Evolutionary conservation across 2,888 invertebrate species (phyloP), one percentile per base, ranked within the genome.

Genomic region (Watsonalla cultraria): DNA sequence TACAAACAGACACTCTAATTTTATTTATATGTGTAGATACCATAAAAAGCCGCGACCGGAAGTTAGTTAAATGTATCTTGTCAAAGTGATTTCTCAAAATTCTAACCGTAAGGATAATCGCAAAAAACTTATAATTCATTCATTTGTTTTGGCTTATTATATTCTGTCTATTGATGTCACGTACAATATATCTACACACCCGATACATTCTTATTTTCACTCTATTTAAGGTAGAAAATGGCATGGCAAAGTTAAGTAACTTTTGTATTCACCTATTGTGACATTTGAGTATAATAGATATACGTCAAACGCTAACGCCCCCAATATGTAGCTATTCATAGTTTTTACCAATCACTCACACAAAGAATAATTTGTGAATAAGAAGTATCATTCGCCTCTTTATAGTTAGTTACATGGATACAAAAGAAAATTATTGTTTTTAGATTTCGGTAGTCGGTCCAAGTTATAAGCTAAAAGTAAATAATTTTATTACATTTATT

Each of bases 121-220:
- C 58, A 60, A 66, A 70, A 70, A 76, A 76, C 68, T 64, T 61
- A 72, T 76, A 76, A 70, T 64, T 79, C 75, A 80, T 70, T 74
- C 68, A 65, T 72, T 76, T 70, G 71, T 77, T 72, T 70, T 8
- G 37, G 7, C 24, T 24, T 24, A 7, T 5, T 5, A 5, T 37
- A 37, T 1, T 37, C 37, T 37, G 37, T 37, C 37, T 8, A 7
- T 37, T 37, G 7, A 8, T 37, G 37, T 37, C 37, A 37, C 24
- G 0, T 37, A 37, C 37, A 37, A 37, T 8, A 35, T n/a, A 24
- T 24, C 24, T 24, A 24, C 24, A 4, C 24, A 24, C 24, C 24
- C 24, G 2, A 5, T 37, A 6, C 37, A 37, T 7, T 7, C 5
- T 37, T 8, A 8, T 37, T 6, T 2, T 1, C 2, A 4, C 37